These are phyloP conservation scores for Nomada fucata DNA, from an alignment of 2,888 invertebrate genomes.

Conservation along the genomic window DNA sequence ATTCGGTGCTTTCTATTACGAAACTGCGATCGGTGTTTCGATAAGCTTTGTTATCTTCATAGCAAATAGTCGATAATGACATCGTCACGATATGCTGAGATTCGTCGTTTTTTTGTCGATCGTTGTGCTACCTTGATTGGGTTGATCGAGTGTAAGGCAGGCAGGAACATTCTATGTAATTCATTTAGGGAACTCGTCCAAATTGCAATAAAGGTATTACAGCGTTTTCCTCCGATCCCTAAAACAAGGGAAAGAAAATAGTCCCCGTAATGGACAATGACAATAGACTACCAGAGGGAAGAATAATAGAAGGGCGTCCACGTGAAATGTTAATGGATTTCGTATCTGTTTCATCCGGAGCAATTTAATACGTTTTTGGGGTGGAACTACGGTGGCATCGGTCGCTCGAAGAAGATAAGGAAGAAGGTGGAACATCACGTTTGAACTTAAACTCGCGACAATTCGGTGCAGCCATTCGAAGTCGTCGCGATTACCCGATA, in stretches of 20 bases:
- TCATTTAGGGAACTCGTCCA: neutral
- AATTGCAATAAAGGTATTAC: neutral
- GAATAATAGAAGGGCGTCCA: neutral
- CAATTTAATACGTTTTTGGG: neutral
- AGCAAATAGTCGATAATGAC: neutral
- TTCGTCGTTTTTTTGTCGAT: conserved; percentile 43
- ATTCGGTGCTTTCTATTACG: neutral
- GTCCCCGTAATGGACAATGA: conserved; percentile 11
- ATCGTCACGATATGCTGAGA: neutral
- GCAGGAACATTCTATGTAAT: conserved; percentile 3
- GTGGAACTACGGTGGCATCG: neutral
- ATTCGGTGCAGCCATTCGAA: conserved; percentile 11
- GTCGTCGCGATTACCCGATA: conserved; percentile 42
- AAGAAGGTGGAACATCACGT: neutral
- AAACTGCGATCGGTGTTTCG: neutral
- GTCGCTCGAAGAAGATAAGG: neutral
- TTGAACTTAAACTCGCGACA: neutral
- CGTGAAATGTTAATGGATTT: neutral
- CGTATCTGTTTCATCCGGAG: neutral
- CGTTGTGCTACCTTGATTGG: conserved; percentile 25
- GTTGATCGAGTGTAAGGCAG: conserved; percentile 33
- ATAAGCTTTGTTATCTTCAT: conserved; percentile 23
- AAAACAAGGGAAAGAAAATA: neutral
- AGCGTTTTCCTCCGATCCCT: neutral
- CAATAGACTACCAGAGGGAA: neutral